Conservation (phyloP, 2,113 vertebrate species). For the Origma solitaria region DNA sequence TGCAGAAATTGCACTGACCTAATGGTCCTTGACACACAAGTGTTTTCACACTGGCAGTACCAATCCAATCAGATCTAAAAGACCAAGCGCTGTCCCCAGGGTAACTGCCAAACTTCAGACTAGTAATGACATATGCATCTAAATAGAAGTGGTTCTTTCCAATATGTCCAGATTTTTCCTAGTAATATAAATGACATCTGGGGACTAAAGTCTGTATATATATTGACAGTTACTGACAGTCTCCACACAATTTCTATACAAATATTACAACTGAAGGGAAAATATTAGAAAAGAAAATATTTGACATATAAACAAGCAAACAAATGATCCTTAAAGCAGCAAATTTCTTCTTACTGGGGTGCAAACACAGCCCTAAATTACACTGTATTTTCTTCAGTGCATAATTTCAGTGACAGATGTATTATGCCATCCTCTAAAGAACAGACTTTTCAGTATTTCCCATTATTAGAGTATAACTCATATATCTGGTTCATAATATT, state of each 20-base stretch:
- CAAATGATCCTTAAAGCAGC: not conserved
- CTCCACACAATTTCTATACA: not conserved
- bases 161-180: not conserved
- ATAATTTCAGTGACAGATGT: not conserved
- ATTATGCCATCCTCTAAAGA: not conserved
- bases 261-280: not conserved
- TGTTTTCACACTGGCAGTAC: not conserved
- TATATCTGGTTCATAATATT: rapidly evolving
- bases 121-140: not conserved
- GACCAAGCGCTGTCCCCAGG: not conserved
- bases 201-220: not conserved
- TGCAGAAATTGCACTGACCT: not conserved
- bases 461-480: not conserved
- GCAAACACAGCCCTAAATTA: not conserved
- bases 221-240: not conserved
- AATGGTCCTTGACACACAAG: not conserved
- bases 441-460: not conserved
- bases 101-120: not conserved
- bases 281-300: not conserved
- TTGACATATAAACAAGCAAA: not conserved
- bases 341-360: not conserved
- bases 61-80: not conserved
- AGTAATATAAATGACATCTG: not conserved
- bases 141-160: not conserved
- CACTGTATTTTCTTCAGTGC: not conserved